Base-by-base conservation (phyloP, 2,888 invertebrate species). In the Philonicus albiceps region DNA sequence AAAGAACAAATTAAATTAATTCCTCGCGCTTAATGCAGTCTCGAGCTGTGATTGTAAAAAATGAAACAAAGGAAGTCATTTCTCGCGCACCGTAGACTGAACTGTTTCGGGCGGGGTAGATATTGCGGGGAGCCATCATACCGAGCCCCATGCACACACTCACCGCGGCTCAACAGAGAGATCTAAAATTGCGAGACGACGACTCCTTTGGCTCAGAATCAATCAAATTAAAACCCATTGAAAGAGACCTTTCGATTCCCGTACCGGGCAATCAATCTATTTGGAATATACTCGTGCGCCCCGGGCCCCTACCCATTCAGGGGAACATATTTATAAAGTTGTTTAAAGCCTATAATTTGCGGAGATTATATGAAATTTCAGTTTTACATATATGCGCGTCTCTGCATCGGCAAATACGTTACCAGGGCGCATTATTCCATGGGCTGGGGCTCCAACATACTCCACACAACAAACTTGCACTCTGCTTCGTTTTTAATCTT, bases 261-360 rank as follows among this genome's bases (percentile, higher is more conserved):
- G 81, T 30, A n/a, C 34, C 81, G 81, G 55, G 81, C 81, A 81
- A 81, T 81, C 81, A 81, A 81, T 81, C 81, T 81, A 81, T 81
- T 81, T 81, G 81, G 81, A 81, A 49, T 55, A 64, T 64, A 55
- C 31, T 49, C 22, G 31, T 22, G 34, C 55, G 55, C 81, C 81
- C 81, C 27, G 80, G 80, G 49, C 80, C 80, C 80, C 80, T 19
- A 8, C 49, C 81, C 81, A n/a, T 34, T 64, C 19, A 53, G 34
- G 55, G 55, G 27, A 87, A 83, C 85, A 83, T 86, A 87, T 87
- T 87, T 87, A 87, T 86, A 86, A 87, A 86, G 73, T 76, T 76
- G 81, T 86, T 83, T 80, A 87, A 87, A 87, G 85, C 86, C 87
- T 86, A 87, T 87, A 87, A 87, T 87, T 87, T 87, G 37, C 72